Base-by-base conservation (phyloP, 2,113 vertebrate species). In the Progne subis region DNA sequence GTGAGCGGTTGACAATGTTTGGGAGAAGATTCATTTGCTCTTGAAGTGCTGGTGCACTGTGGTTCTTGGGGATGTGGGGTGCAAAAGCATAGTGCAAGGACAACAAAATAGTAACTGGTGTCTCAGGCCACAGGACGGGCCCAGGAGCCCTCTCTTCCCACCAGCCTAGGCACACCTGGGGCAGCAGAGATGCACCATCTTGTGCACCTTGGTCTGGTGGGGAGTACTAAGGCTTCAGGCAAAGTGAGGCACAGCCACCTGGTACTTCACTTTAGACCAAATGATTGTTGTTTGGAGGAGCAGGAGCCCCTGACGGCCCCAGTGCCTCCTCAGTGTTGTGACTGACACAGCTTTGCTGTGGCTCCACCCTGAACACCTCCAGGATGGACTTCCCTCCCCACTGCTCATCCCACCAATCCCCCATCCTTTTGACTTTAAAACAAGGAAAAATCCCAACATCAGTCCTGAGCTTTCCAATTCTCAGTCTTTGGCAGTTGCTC, bases 1-100 rank as follows among this genome's bases (percentile, higher is more conserved):
- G 23, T 4, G 25, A n/a, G 21, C 9, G 12, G 5, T 5, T 39
- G 28, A 3, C 13, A 19, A 20, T 9, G 2, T 23, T 0, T 21
- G 14, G 31, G 71, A 52, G 11, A 59, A 15, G 37, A 32, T 15
- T n/a, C 1, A 12, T 72, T 68, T 47, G 21, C 76, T 47, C 11
- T 57, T 67, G 46, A 71, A 59, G 13, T 14, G 69, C 20, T 61
- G 69, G 32, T 28, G 25, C 43, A 0, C 11, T 18, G 53, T 14
- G 12, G 8, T 56, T 44, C 53, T 41, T 3, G 3, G 24, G 28
- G 20, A 24, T 26, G 31, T 55, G 9, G 17, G 24, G 34, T 4
- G 24, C 3, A 65, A 55, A 44, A 79, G 18, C 60, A 8, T 9
- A 37, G 37, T 37, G 37, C 37, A 37, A 2, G 4, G 26, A 29